A percentile compares a stretch with the other conserved stretches of the same genome.
Conservation (phyloP, 35 echinoderm and acorn worm genomes). For the Apostichopus japonicus region DNA sequence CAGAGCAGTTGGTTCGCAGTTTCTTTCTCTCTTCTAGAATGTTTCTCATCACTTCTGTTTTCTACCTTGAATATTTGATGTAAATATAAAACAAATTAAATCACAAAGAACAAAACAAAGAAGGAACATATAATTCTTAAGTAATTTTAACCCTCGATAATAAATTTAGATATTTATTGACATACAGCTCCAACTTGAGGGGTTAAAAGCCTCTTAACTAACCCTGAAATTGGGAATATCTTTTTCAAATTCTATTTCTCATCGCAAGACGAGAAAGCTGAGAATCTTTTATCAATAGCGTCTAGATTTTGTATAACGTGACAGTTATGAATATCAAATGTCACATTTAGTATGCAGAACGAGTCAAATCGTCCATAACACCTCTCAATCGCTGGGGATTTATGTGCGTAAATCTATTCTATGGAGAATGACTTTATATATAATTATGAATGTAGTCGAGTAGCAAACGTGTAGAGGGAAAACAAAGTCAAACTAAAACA, state of each 20-base stretch:
- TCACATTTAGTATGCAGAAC: neutral
- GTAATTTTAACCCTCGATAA: too few species aligned
- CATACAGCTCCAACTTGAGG: neutral
- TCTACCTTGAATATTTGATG: too few species aligned
- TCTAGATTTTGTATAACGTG: neutral
- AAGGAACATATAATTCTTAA: too few species aligned
- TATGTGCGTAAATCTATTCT: neutral
- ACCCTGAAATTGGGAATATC: neutral
- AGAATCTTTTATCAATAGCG: neutral
- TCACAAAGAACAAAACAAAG: too few species aligned
- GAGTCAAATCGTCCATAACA: neutral
- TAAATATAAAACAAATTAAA: too few species aligned
- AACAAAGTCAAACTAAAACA: neutral
- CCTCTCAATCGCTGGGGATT: neutral
- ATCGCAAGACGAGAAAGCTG: neutral
- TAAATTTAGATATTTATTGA: neutral
- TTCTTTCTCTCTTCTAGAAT: too few species aligned
- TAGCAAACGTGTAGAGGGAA: neutral
- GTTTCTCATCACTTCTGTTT: too few species aligned
- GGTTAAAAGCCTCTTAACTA: neutral
- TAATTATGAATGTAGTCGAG: neutral
- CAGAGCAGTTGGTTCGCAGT: too few species aligned
- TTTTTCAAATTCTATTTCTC: neutral
- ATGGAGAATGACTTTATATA: neutral
- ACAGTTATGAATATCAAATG: neutral